These are phyloP conservation scores for Synergus itoensis DNA, from an alignment of 2,888 invertebrate genomes.

Conservation along the genomic window DNA sequence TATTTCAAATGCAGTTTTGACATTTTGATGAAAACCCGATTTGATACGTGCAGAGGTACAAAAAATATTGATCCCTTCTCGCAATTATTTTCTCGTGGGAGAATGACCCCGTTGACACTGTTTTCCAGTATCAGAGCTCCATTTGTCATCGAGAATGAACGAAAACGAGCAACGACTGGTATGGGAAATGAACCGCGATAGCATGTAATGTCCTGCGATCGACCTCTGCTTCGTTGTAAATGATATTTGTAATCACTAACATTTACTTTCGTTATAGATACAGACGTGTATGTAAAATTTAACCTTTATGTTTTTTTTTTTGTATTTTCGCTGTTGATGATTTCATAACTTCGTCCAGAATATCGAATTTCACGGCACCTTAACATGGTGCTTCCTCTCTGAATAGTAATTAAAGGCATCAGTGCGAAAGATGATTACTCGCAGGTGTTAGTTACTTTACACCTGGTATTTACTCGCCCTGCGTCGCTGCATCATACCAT, in stretches of 20 bases:
- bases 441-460: conserved; percentile 48
- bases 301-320: neutral
- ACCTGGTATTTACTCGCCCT: neutral
- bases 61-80: conserved; percentile 39
- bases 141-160: conserved; percentile 28
- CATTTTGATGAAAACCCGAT: conserved; percentile 10
- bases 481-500: neutral
- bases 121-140: conserved; percentile 32
- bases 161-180: conserved; percentile 17
- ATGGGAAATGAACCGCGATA: neutral
- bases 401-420: conserved; percentile 56
- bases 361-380: conserved; percentile 50
- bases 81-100: conserved; percentile 40
- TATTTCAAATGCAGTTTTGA: neutral
- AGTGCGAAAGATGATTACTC: conserved; percentile 55
- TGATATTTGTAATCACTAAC: neutral
- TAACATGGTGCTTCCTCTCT: conserved; percentile 47
- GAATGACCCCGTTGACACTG: conserved; percentile 40
- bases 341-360: neutral
- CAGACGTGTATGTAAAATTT: neutral
- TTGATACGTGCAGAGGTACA: conserved; percentile 11
- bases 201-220: neutral
- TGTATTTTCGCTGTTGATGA: neutral
- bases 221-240: neutral
- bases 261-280: neutral